Base-by-base conservation (phyloP, 2,797 vertebrate genomes). In the Enteromius radiatus region DNA sequence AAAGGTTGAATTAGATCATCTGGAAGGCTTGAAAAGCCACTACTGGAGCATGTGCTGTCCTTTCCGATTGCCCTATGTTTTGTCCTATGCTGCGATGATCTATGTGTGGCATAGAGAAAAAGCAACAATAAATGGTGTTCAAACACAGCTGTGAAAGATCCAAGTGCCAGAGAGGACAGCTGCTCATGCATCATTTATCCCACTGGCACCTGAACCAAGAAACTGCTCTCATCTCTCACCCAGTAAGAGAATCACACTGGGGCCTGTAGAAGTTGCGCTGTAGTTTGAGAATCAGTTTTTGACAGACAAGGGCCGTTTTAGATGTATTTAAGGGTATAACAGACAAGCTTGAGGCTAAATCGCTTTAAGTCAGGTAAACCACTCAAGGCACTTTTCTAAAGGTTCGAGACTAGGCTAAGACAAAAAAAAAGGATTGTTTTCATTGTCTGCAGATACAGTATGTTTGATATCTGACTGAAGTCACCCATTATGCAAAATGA, bases 81-180 rank as follows among this genome's bases (percentile, higher is more conserved):
- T 63, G 76, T 68, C 54, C 67, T 12, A 33, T 64, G 63, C 52
- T 28, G 47, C 49, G 49, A 38, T 49, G 14, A 41, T 71, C 26
- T 67, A 75, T 52, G 33, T 61, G 49, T 81, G 54, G 54, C 76
- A 78, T 9, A 7, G 3, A 36, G 43, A 82, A 77, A 80, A 68
- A 78, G 23, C 45, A 83, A 86, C 87, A 88, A 81, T 88, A 76
- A 71, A 85, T 83, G 63, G 81, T 80, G 75, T 75, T 88, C 73
- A 84, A 84, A 74, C 73, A 83, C 74, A 79, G 80, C 56, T 82
- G 69, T 63, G 63, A 75, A 79, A 41, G 77, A 80, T 61, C 61
- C 19, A 63, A 45, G 31, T 59, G 73, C 84, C 71, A 84, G 77
- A 67, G 74, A 43, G 33, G 54, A 78, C 85, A 83, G 65, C 63